Evolutionary conservation across 2,888 invertebrate genomes (phyloP).

Genomic region (Pachymerium ferrugineum): DNA sequence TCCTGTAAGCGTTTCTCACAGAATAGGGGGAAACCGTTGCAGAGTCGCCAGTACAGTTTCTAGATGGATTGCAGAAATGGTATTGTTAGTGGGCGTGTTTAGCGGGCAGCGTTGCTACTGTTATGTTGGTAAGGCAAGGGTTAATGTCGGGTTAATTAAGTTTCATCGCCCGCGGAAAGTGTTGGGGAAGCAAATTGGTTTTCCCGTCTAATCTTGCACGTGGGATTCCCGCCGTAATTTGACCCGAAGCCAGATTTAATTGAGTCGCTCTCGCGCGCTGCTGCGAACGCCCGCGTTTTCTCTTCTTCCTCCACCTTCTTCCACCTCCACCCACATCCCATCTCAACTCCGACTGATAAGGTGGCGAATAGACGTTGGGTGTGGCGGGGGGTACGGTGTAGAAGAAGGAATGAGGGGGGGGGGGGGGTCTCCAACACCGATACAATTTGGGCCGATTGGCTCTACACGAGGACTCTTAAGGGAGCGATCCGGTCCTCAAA

Average conservation of each 20-base stretch:
- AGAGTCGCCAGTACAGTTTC: too few relatives aligned
- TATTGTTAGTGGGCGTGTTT: constrained; percentile 3
- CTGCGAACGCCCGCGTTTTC: not conserved
- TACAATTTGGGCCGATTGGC: constrained; percentile 13
- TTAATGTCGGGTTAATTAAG: constrained; percentile 37
- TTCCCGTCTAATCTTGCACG: constrained; percentile 31
- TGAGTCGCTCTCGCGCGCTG: constrained; percentile 28
- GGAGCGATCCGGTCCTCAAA: constrained; percentile 8
- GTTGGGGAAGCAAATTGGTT: constrained; percentile 33
- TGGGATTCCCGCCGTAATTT: constrained; percentile 29
- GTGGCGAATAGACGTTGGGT: not conserved
- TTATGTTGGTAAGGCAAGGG: constrained; percentile 31
- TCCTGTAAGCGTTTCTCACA: too few relatives aligned
- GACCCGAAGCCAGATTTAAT: constrained; percentile 33
- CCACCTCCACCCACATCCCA: not conserved
- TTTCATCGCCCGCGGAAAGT: constrained; percentile 35
- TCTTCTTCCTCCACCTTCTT: not conserved
- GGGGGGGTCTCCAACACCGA: constrained; percentile 27
- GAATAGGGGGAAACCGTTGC: too few relatives aligned
- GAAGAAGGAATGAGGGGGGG: constrained; percentile 16
- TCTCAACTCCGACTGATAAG: constrained; percentile 15
- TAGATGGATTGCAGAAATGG: constrained; percentile 4
- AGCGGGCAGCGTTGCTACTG: not conserved
- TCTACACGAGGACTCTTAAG: constrained; percentile 4
- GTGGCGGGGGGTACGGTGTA: constrained; percentile 17